Evolutionary conservation across 2,797 vertebrate genomes (phyloP).

Genomic region (Clarias fuscus): DNA sequence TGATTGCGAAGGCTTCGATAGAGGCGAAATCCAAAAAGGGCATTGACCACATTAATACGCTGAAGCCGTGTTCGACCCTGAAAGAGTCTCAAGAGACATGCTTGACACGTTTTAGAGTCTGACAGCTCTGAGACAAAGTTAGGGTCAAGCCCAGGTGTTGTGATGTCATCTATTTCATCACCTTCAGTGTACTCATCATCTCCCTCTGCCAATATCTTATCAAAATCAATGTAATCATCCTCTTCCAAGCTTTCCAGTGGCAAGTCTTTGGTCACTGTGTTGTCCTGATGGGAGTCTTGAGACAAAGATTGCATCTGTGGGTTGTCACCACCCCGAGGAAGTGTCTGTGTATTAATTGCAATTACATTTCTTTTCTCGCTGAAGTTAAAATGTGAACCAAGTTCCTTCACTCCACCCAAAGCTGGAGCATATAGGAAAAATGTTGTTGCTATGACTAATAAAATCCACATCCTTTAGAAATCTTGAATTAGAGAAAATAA

Average conservation of each 20-base stretch:
- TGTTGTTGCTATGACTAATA: conserved; percentile 62
- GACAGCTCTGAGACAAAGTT: conserved; percentile 79
- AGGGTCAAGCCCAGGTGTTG: conserved; percentile 77
- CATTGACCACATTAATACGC: conserved; percentile 88
- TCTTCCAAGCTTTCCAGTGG: conserved; percentile 86
- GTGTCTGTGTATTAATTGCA: conserved; percentile 53
- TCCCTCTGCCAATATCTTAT: conserved; percentile 80
- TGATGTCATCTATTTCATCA: conserved; percentile 80
- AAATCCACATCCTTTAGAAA: conserved; percentile 76
- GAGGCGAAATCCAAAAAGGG: conserved; percentile 88
- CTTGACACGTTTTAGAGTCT: conserved; percentile 77
- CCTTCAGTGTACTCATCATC: conserved; percentile 78
- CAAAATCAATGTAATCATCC: conserved; percentile 91
- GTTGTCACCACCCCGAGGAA: conserved; percentile 43
- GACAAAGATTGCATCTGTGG: conserved; percentile 70
- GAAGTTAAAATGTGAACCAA: conserved; percentile 72
- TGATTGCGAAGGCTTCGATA: conserved; percentile 85
- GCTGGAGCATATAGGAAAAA: conserved; percentile 71
- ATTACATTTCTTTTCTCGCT: conserved; percentile 32
- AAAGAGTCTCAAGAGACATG: conserved; percentile 86
- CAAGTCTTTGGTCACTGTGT: conserved; percentile 91
- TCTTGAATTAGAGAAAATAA: conserved; percentile 18
- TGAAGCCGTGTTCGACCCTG: conserved; percentile 88
- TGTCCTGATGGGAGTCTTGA: conserved; percentile 85
- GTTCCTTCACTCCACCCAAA: conserved; percentile 76